Evolutionary conservation across 2,797 vertebrate species (phyloP), one percentile per base, ranked within the genome.

Genomic region (Iguana delicatissima): DNA sequence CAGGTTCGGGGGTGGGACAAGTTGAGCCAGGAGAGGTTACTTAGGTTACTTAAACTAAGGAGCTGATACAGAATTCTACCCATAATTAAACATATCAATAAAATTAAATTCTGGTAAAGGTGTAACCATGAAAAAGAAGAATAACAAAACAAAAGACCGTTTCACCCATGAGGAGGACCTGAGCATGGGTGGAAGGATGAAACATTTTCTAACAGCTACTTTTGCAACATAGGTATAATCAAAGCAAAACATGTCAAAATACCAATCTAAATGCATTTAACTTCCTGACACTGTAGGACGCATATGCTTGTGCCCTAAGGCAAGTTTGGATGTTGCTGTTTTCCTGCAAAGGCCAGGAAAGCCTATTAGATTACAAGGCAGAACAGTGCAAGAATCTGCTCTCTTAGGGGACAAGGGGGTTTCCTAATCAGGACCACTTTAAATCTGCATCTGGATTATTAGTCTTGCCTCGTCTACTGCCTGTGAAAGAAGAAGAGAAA

Each of bases 371-470:
- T 96, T 96, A 95, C 95, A 94, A 91, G 38, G 83, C 90, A 95
- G 93, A 90, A 24, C 42, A 0, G 82, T 94, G 90, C 86, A 90
- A 89, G 91, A 80, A 80, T 91, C 93, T 88, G 86, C 91, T 93
- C 91, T 96, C 91, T 94, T 92, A 6, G 81, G 24, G 93, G 90
- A 90, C 88, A 93, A 81, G 92, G 93, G 79, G 50, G 92, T 96
- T 95, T 94, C 89, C 94, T 95, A 95, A 96, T 95, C 95, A 96
- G 91, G 89, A 95, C 95, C 92, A 89, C 85, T 95, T 95, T 96
- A 96, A 96, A 96, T 96, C 95, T 94, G 93, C 93, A 94, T 94
- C 95, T 91, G 91, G 88, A 93, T 96, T 95, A 96, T 95, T 95
- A 95, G 59, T 77, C 93, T 95, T 93, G 87, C 93, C 94, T 92